Evolutionary conservation across 1,140 invertebrate genomes (phyloP), one percentile per base, ranked within the genome.

Genomic region (Scaptodrosophila lebanonensis): DNA sequence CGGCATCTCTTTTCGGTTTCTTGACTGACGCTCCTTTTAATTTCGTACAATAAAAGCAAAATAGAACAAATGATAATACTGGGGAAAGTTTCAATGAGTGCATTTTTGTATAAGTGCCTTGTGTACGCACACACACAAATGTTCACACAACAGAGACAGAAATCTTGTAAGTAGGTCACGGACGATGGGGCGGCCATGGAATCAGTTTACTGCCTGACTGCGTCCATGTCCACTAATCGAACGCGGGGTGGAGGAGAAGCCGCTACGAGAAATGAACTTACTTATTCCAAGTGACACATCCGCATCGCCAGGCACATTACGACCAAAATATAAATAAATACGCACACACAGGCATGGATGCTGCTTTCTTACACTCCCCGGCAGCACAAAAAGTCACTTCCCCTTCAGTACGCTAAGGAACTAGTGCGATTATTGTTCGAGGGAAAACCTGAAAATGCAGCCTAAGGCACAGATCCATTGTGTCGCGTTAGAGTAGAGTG

Each of bases 51-150:
- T 83, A 70, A 83, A 54, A 60, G 53, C 58, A 70, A n/a, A 79
- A 79, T 79, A 82, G 50, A 82, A 82, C 58, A 75, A 82, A 82
- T 82, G 83, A 70, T 49, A 48, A 50, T 66, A 69, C 66, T 60
- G 51, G 60, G 54, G 47, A 59, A 43, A 44, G 59, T 70, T 67
- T 53, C 12, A 58, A 61, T 61, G 33, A 67, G 75, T 83, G 83
- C 58, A 61, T 62, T 64, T 82, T 44, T 63, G 38, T 47, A 67
- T 64, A 73, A 79, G 61, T 53, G 71, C 49, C 51, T 29, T 22
- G 54, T 25, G 30, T 48, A 53, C 59, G 56, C 35, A 69, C 30
- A 48, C 1, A 50, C 5, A 25, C 25, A 43, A 7, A 38, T n/a
- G 22, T 8, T 17, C 16, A 25, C 18, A 44, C 22, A 39, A 48